Base-by-base conservation (phyloP, 2,888 invertebrate species). In the Sphaerophoria rueppellii region DNA sequence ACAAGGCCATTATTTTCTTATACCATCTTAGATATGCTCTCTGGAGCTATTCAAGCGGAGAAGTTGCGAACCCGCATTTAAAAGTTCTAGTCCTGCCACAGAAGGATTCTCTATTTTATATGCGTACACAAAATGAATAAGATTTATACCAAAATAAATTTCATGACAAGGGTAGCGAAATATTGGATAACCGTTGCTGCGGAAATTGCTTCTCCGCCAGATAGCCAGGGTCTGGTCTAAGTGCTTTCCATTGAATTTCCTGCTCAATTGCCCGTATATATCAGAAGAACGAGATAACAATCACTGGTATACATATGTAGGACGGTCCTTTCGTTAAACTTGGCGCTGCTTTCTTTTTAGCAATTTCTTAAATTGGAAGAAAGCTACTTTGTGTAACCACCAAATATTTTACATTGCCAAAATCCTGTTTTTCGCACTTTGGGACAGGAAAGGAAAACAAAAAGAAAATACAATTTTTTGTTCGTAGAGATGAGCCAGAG, bases 181-280 rank as follows among this genome's bases (percentile, higher is more conserved):
- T 34, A 43, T n/a, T 14, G 37, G 48, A 11, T n/a, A 12, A 43
- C 43, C 32, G 43, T 9, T 4, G 34, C 11, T n/a, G n/a, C 9
- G 16, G 43, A 35, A 4, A 43, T 43, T 6, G 34, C 34, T n/a
- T 32, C 1, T 7, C 6, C 16, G 16, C 14, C 16, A 35, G 35
- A n/a, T 14, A 34, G 34, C 34, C 16, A 32, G 12, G 52, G 37
- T 9, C 24, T 24, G 24, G 24, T 24, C 24, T 48, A 50, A 70
- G 61, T 57, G 63, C 58, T 77, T 69, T 73, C 63, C 78, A 73
- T 74, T 54, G 74, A 60, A 78, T 74, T 83, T 75, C 71, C 74
- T 83, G 72, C 67, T 74, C 74, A 75, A 83, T 83, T 79, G 82
- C 48, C 54, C 50, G 57, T 71, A 50, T 60, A 75, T 82, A 61